Percentiles rank a stretch among this genome's conserved stretches.
Evolutionary conservation across 2,888 invertebrate species (phyloP).

Genomic region (Argyra leucocephala): DNA sequence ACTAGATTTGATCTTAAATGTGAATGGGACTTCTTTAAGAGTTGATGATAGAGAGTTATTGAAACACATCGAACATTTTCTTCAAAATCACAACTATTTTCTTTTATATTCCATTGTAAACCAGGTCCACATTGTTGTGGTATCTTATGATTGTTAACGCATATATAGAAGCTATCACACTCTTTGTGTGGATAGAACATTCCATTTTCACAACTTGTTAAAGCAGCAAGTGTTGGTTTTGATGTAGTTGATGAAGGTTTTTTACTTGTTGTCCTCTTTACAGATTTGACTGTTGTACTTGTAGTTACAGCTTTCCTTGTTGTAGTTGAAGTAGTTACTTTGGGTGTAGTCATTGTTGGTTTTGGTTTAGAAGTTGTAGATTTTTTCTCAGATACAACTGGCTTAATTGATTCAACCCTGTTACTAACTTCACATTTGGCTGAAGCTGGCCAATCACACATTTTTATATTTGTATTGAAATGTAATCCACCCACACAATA

Average conservation of each 20-base stretch:
- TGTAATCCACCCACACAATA: slow-evolving; percentile 71
- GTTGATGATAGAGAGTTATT: slow-evolving; percentile 2
- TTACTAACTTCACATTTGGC: slow-evolving; percentile 53
- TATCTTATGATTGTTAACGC: slow-evolving; percentile 62
- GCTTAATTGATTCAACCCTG: slow-evolving; percentile 28
- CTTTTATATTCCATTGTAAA: slow-evolving; percentile 59
- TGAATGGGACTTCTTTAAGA: slow-evolving; percentile 26
- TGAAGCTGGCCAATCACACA: slow-evolving; percentile 72
- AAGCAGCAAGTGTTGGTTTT: slow-evolving; percentile 21
- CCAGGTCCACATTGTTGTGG: slow-evolving; percentile 66
- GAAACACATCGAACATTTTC: slow-evolving; percentile 52
- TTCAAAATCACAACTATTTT: slow-evolving; percentile 67
- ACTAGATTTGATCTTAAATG: slow-evolving; percentile 34
- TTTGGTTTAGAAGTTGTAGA: slow-evolving; percentile 9
- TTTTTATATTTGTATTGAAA: slow-evolving; percentile 58
- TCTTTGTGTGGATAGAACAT: slow-evolving; percentile 64
- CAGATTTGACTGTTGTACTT: slow-evolving; percentile 19
- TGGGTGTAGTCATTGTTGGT: slow-evolving; percentile 25
- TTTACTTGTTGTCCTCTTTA: slow-evolving; percentile 31
- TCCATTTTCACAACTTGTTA: slow-evolving; percentile 53
- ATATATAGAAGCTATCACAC: slow-evolving; percentile 67
- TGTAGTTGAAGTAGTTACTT: slow-evolving; percentile 30
- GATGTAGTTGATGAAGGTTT: slow-evolving; percentile 35
- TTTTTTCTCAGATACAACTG: slow-evolving; percentile 22
- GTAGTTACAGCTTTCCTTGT: slow-evolving; percentile 31